Conservation (phyloP, 2,797 vertebrate genomes). For the Hyperoplus immaculatus region DNA sequence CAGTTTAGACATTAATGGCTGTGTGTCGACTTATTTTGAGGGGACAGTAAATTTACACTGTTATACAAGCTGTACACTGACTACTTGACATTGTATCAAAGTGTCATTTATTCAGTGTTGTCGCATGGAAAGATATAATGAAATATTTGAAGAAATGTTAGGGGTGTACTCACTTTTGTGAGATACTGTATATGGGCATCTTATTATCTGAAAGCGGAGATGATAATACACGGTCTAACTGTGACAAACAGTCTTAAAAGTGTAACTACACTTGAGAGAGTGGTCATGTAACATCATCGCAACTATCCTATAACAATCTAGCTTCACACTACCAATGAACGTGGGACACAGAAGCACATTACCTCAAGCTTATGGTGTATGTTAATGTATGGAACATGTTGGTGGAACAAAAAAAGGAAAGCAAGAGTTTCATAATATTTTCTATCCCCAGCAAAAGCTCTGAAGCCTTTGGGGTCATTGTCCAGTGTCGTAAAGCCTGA, state of each 20-base stretch:
- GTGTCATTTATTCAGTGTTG: no score
- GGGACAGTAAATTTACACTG: no score
- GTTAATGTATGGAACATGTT: background rate
- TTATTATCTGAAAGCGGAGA: background rate
- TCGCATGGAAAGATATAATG: no score
- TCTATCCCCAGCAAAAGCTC: constrained; percentile 22
- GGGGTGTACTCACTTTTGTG: no score
- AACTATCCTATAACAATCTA: constrained; percentile 10
- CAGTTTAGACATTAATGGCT: no score
- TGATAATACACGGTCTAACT: background rate
- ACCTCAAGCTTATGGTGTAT: background rate
- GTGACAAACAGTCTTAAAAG: background rate
- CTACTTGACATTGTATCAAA: no score
- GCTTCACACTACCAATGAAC: background rate
- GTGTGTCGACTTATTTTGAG: no score
- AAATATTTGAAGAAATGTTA: no score
- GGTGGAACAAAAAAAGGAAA: background rate
- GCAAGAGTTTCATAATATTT: constrained; percentile 7
- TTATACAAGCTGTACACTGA: no score
- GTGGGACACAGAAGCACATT: constrained; percentile 12
- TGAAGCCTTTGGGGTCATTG: constrained; percentile 49
- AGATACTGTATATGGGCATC: background rate
- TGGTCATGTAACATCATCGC: background rate
- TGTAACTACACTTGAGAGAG: background rate
- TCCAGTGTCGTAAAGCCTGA: constrained; percentile 64